A percentile compares a stretch with the other conserved stretches of the same genome.
Conservation (phyloP, 2,797 vertebrate species). For the Selene dorsalis region DNA sequence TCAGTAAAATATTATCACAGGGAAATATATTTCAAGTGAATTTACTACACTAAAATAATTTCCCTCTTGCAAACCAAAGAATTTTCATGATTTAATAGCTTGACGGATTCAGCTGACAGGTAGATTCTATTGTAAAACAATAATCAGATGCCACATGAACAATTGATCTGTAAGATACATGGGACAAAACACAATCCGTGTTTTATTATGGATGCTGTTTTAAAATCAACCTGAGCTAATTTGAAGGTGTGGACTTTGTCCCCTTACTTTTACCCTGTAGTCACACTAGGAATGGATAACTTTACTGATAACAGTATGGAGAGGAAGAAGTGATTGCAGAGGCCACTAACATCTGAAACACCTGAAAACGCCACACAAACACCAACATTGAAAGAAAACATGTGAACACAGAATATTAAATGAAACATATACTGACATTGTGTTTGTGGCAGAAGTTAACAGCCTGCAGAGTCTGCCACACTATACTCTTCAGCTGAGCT, state of each 20-base stretch:
- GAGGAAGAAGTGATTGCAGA: neutral
- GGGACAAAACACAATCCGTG: neutral
- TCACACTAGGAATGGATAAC: neutral
- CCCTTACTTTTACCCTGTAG: neutral
- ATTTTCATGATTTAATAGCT: neutral
- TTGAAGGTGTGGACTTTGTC: neutral
- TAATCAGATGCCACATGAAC: neutral
- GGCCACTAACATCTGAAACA: too few species aligned
- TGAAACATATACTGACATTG: conserved; percentile 79
- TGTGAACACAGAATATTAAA: neutral
- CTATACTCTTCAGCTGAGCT: conserved; percentile 92
- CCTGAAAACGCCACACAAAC: neutral
- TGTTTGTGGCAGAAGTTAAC: conserved; percentile 99
- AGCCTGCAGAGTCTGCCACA: conserved; percentile 96
- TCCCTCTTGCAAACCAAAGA: neutral
- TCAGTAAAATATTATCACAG: neutral
- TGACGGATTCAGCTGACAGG: neutral
- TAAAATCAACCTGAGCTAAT: neutral
- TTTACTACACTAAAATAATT: neutral
- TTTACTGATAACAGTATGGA: too few species aligned
- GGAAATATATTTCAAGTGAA: neutral
- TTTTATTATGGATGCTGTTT: neutral
- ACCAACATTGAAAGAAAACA: too few species aligned
- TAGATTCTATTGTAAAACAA: neutral
- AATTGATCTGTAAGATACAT: neutral